These are phyloP conservation scores for Phoenicopterus ruber DNA, from an alignment of 2,113 vertebrate genomes.

Conservation along the genomic window DNA sequence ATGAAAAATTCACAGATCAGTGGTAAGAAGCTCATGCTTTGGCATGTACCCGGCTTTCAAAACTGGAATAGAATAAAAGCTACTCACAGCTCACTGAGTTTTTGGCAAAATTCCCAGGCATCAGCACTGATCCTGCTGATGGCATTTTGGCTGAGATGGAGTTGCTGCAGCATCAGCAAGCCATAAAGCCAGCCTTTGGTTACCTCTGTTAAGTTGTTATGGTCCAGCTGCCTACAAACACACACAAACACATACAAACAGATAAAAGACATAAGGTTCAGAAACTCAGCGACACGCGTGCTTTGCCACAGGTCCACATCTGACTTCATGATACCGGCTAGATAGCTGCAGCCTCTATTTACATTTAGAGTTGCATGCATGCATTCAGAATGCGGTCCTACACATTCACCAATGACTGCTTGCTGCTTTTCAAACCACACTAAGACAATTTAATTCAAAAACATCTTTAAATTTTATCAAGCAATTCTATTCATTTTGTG, in stretches of 20 bases:
- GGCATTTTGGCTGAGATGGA: conserved; percentile 93
- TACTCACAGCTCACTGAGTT: conserved; percentile 95
- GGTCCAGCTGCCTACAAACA: conserved; percentile 87
- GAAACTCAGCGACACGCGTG: not conserved
- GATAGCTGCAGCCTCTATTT: not conserved
- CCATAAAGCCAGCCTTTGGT: conserved; percentile 97
- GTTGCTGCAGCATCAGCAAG: conserved; percentile 89
- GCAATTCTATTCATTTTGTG: not conserved
- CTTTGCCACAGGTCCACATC: not conserved
- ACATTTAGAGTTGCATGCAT: not conserved
- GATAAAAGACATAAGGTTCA: not conserved
- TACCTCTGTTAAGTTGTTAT: conserved; percentile 96
- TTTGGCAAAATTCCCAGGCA: conserved; percentile 98
- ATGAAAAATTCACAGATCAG: conserved; percentile 75
- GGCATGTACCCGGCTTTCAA: conserved; percentile 46
- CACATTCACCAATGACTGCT: not conserved
- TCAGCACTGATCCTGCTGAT: conserved; percentile 90
- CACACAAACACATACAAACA: not conserved
- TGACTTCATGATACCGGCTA: not conserved
- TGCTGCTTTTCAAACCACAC: not conserved
- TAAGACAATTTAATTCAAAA: not conserved
- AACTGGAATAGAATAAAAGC: conserved; percentile 67
- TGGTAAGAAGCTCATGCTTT: conserved; percentile 69
- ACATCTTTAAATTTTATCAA: not conserved
- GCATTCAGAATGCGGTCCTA: not conserved